Base-by-base conservation (phyloP, 2,113 vertebrate species). In the Rhea pennata region DNA sequence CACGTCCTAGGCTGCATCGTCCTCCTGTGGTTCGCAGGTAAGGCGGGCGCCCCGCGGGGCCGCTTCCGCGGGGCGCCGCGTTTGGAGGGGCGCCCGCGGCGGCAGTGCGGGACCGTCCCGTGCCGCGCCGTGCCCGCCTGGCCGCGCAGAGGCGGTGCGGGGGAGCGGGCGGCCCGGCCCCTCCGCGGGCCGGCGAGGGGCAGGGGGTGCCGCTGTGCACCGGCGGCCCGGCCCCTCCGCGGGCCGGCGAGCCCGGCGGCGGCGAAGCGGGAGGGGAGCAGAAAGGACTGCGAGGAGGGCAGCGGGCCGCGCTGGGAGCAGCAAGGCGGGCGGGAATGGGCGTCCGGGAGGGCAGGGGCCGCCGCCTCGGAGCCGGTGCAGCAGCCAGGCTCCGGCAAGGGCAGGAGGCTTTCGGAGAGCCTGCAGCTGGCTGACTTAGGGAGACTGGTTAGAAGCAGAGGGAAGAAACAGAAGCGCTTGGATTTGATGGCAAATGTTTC, bases 1-100 rank as follows among this genome's bases (percentile, higher is more conserved):
- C 89, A 94, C 88, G 62, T 97, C 88, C 74, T 97, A 95, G 96
- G 95, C 59, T 98, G 97, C 93, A 88, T 96, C 22, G 96, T 97
- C 42, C 62, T 98, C 53, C 83, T 98, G 54, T 98, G 97, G 95
- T 88, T 98, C 79, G 95, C 98, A 98, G 98, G 98, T 98, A 97
- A 95, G 97, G 76, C 48, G 48, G 31, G 73, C n/a, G n/a, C n/a
- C n/a, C n/a, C n/a, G n/a, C n/a, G n/a, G n/a, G n/a, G n/a, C n/a
- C n/a, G n/a, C n/a, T n/a, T n/a, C n/a, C n/a, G n/a, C n/a, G n/a
- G n/a, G n/a, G n/a, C n/a, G n/a, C n/a, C n/a, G n/a, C n/a, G n/a
- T n/a, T n/a, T n/a, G n/a, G n/a, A n/a, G n/a, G n/a, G 23, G 71
- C 69, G 33, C 44, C 44, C 44, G 42, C 42, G n/a, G n/a, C n/a